phyloP scores from a whole-genome alignment of 1,140 invertebrate genomes.

The Scaptomyza graminum region DNA sequence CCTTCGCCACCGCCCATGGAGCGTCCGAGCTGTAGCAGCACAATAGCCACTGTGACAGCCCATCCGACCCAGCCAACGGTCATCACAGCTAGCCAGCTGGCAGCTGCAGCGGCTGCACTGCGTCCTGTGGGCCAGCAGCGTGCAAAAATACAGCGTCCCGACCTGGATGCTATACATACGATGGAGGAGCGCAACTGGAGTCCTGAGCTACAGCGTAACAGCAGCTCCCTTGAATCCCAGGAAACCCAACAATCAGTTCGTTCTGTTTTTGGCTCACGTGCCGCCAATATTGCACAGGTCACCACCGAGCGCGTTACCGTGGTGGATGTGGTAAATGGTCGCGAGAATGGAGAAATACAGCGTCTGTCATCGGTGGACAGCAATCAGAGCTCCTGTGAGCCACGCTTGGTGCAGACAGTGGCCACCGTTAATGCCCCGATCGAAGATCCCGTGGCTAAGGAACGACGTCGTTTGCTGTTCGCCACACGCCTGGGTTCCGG shows the following conservation, averaged over 20 bases:
- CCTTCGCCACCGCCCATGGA: constrained; percentile 57
- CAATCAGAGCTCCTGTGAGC: constrained; percentile 69
- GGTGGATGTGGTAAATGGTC: constrained; percentile 8
- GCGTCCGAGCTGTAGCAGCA: constrained; percentile 2
- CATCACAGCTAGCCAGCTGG: constrained; percentile 63
- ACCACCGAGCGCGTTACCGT: constrained; percentile 14
- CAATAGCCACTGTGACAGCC: background rate
- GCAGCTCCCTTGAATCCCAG: constrained; percentile 55
- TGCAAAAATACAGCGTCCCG: constrained; percentile 41
- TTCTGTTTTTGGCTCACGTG: constrained; percentile 57
- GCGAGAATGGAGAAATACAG: constrained; percentile 56
- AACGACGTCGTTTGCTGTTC: constrained; percentile 83
- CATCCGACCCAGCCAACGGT: constrained; percentile 29
- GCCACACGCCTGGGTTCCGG: constrained; percentile 83
- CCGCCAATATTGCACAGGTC: constrained; percentile 59
- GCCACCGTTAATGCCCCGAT: constrained; percentile 59
- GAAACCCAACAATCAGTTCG: constrained; percentile 64
- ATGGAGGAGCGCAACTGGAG: constrained; percentile 73
- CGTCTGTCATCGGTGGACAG: constrained; percentile 70
- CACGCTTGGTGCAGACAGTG: constrained; percentile 65
- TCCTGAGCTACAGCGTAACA: constrained; percentile 72
- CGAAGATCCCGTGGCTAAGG: constrained; percentile 65
- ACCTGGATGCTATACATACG: constrained; percentile 78
- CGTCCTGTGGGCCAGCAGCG: constrained; percentile 53
- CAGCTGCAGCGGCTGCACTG: constrained; percentile 61